Base-by-base conservation (phyloP, 1,140 invertebrate species). In the Octopus sinensis region DNA sequence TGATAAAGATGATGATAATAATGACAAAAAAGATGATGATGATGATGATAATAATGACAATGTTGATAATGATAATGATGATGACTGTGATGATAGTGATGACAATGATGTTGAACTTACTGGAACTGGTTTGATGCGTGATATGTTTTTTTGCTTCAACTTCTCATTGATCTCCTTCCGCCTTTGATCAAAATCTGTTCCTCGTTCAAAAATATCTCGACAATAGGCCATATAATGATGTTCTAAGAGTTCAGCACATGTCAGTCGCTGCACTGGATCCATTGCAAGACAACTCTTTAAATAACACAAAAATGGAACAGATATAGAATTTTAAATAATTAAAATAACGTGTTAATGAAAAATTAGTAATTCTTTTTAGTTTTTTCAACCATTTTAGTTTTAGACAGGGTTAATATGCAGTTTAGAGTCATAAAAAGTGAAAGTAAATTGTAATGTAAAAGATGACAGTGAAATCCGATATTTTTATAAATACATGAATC, bases 211-310 rank as follows among this genome's bases (percentile, higher is more conserved):
- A 51, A 85, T 85, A 23, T 87, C 88, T 80, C 82, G 84, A 78
- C 86, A 88, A 68, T 86, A 81, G 54, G 90, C 90, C 85, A 98
- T 97, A 89, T 98, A 97, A 4, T 94, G 93, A 90, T 99, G 98
- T 81, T 94, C 93, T 13, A 98, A 90, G 43, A 99, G 92, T 90
- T 98, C 95, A 85, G 97, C 95, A 90, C 97, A 93, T 0, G 95
- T 95, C 94, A 95, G 96, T 85, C 98, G 92, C 89, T 95, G 94
- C 77, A 93, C 92, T 0, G 98, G 98, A 91, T 99, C 96, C 91
- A 97, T 97, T 88, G 98, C 96, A 78, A 99, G 90, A 89, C 97
- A 99, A 93, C 95, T 96, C 94, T 96, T 90, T 53, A 88, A 84
- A 68, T 82, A 10, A 77, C 12, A 43, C 10, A 43, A 23, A 77